Conservation (phyloP, 1,140 invertebrate species). For the Achatina immaculata region DNA sequence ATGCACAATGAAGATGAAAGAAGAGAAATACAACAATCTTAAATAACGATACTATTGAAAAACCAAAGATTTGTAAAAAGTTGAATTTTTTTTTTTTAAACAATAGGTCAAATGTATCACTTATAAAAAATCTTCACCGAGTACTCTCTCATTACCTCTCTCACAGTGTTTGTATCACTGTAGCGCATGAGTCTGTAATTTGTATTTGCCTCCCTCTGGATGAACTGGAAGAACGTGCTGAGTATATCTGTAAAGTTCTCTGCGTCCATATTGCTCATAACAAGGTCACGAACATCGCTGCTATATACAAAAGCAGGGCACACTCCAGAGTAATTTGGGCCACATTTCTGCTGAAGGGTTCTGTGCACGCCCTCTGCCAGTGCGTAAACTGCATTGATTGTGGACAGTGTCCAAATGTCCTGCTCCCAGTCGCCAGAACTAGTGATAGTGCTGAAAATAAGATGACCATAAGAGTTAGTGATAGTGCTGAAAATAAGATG, state of each 20-base stretch:
- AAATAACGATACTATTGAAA: no score
- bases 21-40: no score
- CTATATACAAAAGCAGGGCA: constrained; percentile 59
- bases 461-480: no score
- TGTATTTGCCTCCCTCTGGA: constrained; percentile 55
- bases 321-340: constrained; percentile 52
- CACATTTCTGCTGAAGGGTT: constrained; percentile 62
- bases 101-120: no score
- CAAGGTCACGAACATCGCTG: constrained; percentile 44
- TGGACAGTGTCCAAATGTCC: constrained; percentile 65
- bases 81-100: no score
- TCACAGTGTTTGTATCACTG: no score
- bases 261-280: constrained; percentile 58
- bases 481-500: no score
- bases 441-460: constrained; percentile 20
- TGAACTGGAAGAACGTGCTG: constrained; percentile 53
- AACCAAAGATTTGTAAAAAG: no score
- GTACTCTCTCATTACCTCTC: no score
- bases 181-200: constrained; percentile 31
- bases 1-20: no score
- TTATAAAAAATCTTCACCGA: no score
- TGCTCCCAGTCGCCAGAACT: constrained; percentile 43
- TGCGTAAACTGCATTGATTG: constrained; percentile 59
- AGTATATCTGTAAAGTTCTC: constrained; percentile 58
- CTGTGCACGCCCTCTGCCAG: constrained; percentile 40